Base-by-base conservation (phyloP, 2,888 invertebrate species). In the Scaptomyza reducta region DNA sequence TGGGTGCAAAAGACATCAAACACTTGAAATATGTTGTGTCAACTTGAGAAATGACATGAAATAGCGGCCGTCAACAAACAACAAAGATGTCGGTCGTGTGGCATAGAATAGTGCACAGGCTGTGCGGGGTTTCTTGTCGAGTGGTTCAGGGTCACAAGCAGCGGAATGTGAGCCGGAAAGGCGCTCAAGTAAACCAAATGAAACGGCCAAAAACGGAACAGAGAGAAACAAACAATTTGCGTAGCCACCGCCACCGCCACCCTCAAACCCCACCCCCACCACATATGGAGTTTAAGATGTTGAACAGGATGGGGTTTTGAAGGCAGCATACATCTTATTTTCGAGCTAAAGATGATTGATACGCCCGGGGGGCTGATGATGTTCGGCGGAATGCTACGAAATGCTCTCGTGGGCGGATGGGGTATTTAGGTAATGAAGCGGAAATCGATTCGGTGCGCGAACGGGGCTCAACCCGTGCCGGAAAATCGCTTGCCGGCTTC, bases 1-100 rank as follows among this genome's bases (percentile, higher is more conserved):
- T 74, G 77, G 70, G 84, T 80, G 84, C 74, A 70, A 75, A 81
- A 79, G 85, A 84, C 82, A 87, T 77, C 87, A 80, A 82, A 84
- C 81, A 86, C 87, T 86, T 72, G 80, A 86, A 80, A 80, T 86
- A 82, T 86, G 86, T 82, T 80, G 84, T 86, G 81, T 77, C 77
- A 86, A 82, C 87, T 82, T 82, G 81, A 82, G 87, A 82, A 82
- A 82, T 83, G 74, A 82, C 87, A 83, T 74, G 74, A 81, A 59
- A 71, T 5, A 70, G 70, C 71, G 80, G 63, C 57, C 53, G 60
- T 68, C 46, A 59, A 69, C 71, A 65, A n/a, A n/a, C 45, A 64
- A 68, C 60, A 68, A 68, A 68, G 60, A 63, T 59, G 38, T 40
- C 25, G 13, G 22, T 9, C 16, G 16, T 6, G 9, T 14, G 5